These are phyloP conservation scores for Eptatretus atami DNA, from an alignment of 2,797 vertebrate genomes.

Conservation along the genomic window DNA sequence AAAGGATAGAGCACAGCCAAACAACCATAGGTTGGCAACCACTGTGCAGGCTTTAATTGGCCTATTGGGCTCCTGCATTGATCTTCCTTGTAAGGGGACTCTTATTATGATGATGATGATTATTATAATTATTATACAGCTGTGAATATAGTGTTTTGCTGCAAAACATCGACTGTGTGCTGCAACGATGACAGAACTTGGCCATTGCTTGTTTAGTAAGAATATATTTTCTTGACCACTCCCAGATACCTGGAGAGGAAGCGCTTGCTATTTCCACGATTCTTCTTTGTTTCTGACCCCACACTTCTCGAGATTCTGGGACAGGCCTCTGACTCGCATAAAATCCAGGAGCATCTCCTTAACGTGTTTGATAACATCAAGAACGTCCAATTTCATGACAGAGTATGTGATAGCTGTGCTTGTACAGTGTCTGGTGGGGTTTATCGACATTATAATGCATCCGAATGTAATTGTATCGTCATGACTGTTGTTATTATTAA, in stretches of 20 bases:
- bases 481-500: neutral
- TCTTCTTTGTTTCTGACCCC: constrained; percentile 87
- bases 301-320: constrained; percentile 74
- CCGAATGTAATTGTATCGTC: neutral
- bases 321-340: constrained; percentile 69
- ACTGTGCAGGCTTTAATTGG: no score
- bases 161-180: no score
- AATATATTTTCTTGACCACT: constrained; percentile 7
- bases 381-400: constrained; percentile 47
- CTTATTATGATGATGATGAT: no score
- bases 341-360: constrained; percentile 64
- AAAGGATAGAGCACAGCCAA: no score
- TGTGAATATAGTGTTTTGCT: no score
- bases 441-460: no score
- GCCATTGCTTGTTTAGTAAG: neutral
- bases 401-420: constrained; percentile 16
- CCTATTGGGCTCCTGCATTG: no score
- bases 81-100: no score
- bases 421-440: no score
- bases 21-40: no score
- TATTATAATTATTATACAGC: no score
- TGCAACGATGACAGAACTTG: no score
- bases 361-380: constrained; percentile 89
- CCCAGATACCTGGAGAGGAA: constrained; percentile 74
- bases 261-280: constrained; percentile 55